Conservation (phyloP, 2,113 vertebrate genomes). For the Nipponia nippon region DNA sequence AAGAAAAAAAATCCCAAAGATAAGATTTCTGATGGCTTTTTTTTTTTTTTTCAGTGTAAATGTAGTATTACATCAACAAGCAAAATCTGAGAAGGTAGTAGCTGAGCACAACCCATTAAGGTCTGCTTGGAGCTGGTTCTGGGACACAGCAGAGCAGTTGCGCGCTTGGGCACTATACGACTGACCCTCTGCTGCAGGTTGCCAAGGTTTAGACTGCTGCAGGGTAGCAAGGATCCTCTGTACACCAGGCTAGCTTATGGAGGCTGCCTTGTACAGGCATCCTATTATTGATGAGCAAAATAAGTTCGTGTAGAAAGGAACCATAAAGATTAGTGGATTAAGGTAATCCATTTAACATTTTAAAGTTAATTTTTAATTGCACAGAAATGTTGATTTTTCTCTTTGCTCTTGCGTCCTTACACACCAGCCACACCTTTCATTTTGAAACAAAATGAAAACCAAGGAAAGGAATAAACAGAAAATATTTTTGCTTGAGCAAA, state of each 20-base stretch:
- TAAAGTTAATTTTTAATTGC: neutral
- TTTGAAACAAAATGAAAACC: neutral
- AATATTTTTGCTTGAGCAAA: neutral
- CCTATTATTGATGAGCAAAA: neutral
- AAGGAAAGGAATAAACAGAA: neutral
- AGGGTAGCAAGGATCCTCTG: neutral
- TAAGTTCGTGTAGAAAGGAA: neutral
- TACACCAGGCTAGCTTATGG: neutral
- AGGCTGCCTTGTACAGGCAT: neutral
- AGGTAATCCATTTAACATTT: neutral
- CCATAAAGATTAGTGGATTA: neutral
- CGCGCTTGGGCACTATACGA: rapidly evolving
- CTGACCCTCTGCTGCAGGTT: neutral
- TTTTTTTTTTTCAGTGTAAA: neutral
- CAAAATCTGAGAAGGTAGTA: neutral
- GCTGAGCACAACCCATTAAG: neutral
- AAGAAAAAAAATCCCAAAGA: neutral
- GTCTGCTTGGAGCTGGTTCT: neutral
- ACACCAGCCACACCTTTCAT: neutral
- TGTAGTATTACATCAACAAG: neutral
- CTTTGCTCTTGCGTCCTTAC: neutral
- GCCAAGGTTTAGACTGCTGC: neutral
- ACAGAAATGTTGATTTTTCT: neutral
- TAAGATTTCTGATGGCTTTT: neutral
- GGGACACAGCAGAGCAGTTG: neutral